Evolutionary conservation across 2,888 invertebrate species (phyloP), one percentile per base, ranked within the genome.

Genomic region (Cancer borealis): DNA sequence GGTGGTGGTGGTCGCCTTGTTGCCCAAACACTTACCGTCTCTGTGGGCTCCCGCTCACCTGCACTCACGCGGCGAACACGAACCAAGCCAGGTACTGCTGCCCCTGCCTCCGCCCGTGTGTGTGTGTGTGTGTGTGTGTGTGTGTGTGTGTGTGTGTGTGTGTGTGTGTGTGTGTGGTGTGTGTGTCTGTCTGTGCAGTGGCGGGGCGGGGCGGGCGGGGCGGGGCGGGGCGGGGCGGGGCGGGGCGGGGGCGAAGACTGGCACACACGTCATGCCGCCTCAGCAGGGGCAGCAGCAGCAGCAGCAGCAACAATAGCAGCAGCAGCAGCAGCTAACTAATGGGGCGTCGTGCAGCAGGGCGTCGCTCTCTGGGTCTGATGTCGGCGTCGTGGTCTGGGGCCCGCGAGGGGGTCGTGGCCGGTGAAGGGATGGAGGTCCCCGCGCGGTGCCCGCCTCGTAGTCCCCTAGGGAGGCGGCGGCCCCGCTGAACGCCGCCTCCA

Each of bases 401-500:
- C 14, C n/a, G 84, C 49, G 92, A 47, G 79, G 17, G 91, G 84
- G 91, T 84, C 90, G 30, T 54, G 91, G 91, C 66, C 84, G 39
- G 84, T 39, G 73, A 26, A 91, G 39, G 91, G 79, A 73, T 93
- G 39, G 73, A 92, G 94, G 46, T 73, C 92, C 88, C 73, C 66
- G 94, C 54, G 92, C 88, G 79, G 94, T 30, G 54, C 60, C 88
- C 46, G 88, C 92, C 30, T 95, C 79, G 88, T n/a, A 93, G 91
- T n/a, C 88, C 26, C 12, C 93, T 30, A 26, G 91, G 46, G 92
- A 87, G 87, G 79, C 88, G 73, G 95, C 26, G 46, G 93, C 90
- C n/a, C 90, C 87, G 87, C 91, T 92, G 92, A 92, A 94, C 66
- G 92, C 94, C 45, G 92, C 87, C 39, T 94, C 94, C 54, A 94